Evolutionary conservation across 2,888 invertebrate species (phyloP).

Genomic region (Loripinus fragilis): DNA sequence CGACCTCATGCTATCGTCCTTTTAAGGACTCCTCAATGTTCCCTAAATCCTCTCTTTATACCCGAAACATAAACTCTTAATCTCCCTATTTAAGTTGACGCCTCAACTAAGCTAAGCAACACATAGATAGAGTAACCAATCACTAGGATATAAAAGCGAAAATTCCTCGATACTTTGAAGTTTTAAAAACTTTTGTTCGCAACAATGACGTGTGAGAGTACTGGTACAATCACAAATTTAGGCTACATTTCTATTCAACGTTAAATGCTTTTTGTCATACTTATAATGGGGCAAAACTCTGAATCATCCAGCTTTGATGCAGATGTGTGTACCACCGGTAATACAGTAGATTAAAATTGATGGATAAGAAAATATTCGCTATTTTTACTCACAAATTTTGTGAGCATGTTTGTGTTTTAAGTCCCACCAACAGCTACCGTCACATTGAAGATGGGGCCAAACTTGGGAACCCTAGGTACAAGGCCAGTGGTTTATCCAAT

Average conservation of each 20-base stretch:
- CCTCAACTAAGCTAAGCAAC: constrained; percentile 24
- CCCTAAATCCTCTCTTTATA: constrained; percentile 15
- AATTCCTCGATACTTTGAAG: constrained; percentile 9
- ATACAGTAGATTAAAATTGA: no score
- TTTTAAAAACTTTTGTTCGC: constrained; percentile 9
- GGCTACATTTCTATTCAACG: constrained; percentile 13
- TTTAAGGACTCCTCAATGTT: background rate
- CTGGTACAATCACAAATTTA: constrained; percentile 4
- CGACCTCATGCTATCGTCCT: constrained; percentile 2
- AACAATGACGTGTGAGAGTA: background rate
- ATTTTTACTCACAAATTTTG: no score
- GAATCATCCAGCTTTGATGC: background rate
- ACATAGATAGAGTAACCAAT: constrained; percentile 20
- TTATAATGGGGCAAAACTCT: background rate
- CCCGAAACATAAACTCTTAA: constrained; percentile 18
- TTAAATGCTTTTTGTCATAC: constrained; percentile 15
- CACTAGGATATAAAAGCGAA: constrained; percentile 2
- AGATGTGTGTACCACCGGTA: no score
- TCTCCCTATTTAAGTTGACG: constrained; percentile 28
- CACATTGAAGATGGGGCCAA: no score
- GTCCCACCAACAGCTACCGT: no score
- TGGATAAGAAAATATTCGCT: no score
- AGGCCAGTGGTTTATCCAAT: no score
- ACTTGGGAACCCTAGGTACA: no score
- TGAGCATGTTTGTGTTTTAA: no score